Evolutionary conservation across 2,888 invertebrate species (phyloP).

Genomic region (Pilophorus perplexus): DNA sequence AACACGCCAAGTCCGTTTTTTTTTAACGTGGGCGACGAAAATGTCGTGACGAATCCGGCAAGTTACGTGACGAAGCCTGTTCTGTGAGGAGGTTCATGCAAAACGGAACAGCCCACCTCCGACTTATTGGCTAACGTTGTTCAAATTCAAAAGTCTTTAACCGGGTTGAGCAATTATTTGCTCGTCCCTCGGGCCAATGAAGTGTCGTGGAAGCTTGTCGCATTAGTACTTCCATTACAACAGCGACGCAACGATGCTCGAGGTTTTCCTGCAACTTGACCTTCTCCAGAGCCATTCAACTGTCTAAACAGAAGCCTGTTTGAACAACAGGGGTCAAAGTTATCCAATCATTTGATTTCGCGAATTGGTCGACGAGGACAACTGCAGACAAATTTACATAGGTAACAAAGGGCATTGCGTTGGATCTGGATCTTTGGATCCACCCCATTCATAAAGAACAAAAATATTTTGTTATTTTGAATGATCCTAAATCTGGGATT

Average conservation of each 20-base stretch:
- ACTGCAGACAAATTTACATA: no score
- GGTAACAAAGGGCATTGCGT: no score
- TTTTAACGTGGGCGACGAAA: not conserved
- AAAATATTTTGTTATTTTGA: no score
- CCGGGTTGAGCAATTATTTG: not conserved
- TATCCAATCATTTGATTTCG: no score
- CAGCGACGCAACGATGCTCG: not conserved
- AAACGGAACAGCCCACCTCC: not conserved
- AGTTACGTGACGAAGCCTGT: conserved; percentile 8
- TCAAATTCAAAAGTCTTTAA: not conserved
- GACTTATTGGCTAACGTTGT: conserved; percentile 10
- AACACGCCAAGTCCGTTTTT: no score
- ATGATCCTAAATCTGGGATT: no score
- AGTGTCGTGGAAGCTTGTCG: not conserved
- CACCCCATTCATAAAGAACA: no score
- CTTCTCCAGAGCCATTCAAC: conserved; percentile 2
- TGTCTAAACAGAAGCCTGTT: not conserved
- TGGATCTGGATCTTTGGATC: no score
- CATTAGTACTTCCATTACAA: not conserved
- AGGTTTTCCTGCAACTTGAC: not conserved
- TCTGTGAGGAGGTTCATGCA: not conserved
- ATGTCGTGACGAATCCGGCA: conserved; percentile 15
- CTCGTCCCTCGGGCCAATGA: not conserved
- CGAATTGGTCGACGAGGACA: no score
- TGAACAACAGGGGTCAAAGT: not conserved